Percentiles rank a stretch among this genome's conserved stretches.
Conservation (phyloP, 2,888 invertebrate genomes). For the Acrobasis consociella region DNA sequence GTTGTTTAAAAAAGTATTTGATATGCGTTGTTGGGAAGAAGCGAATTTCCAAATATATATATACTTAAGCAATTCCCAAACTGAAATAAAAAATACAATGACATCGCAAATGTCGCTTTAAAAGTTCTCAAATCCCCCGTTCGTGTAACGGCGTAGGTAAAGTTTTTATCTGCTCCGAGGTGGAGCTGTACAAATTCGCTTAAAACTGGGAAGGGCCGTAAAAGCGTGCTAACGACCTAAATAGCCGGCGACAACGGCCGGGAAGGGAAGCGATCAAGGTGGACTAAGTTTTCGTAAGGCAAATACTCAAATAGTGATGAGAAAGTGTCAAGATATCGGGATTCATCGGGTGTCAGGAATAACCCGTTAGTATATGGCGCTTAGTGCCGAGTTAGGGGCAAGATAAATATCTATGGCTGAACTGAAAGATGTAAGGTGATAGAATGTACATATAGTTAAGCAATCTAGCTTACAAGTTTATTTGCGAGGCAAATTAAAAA, state of each 20-base stretch:
- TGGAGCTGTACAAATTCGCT: conserved; percentile 27
- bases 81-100: conserved; percentile 7
- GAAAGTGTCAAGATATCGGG: neutral
- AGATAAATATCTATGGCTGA: too few relatives aligned
- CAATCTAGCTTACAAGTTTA: too few relatives aligned
- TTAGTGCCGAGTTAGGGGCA: too few relatives aligned
- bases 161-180: conserved; percentile 21
- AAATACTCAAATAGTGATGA: conserved; percentile 51
- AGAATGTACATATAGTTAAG: too few relatives aligned
- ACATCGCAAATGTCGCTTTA: conserved; percentile 3
- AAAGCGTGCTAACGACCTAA: conserved; percentile 46
- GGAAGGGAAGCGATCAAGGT: conserved; percentile 67
- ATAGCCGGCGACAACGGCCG: conserved; percentile 41
- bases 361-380: too few relatives aligned
- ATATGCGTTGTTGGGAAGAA: too few relatives aligned
- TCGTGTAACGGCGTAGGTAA: conserved; percentile 15
- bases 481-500: too few relatives aligned
- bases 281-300: conserved; percentile 56
- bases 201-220: conserved; percentile 24
- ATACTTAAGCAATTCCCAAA: neutral
- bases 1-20: too few relatives aligned
- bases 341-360: too few relatives aligned
- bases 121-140: conserved; percentile 7
- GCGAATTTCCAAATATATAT: neutral
- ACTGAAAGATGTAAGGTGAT: too few relatives aligned